A percentile compares a stretch with the other conserved stretches of the same genome.
Conservation (phyloP, 2,797 vertebrate species). For the Gymnodraco acuticeps region DNA sequence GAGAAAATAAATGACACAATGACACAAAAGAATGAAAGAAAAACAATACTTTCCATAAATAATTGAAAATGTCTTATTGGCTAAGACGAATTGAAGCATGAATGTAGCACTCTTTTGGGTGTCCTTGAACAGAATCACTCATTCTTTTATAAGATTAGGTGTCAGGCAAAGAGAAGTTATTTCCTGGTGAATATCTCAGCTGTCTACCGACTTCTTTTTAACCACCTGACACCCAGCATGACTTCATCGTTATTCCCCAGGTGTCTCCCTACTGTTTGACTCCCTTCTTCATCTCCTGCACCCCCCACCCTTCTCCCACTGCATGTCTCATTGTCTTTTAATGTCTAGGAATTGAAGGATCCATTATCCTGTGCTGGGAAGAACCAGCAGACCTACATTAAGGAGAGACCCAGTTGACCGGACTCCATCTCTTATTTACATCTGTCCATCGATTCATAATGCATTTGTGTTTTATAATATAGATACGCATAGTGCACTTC, state of each 20-base stretch:
- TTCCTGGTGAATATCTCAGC: background rate
- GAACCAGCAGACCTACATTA: conserved; percentile 15
- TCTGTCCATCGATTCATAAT: background rate
- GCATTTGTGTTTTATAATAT: background rate
- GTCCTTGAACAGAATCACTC: background rate
- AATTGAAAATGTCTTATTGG: background rate
- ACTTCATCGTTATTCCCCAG: background rate
- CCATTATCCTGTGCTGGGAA: conserved; percentile 19
- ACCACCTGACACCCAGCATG: conserved; percentile 11
- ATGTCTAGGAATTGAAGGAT: conserved; percentile 25
- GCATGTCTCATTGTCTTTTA: conserved; percentile 27
- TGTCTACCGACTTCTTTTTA: background rate
- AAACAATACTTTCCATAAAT: background rate
- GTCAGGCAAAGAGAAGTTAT: background rate
- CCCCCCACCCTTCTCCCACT: background rate
- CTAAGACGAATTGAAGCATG: background rate
- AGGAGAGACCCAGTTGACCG: conserved; percentile 7
- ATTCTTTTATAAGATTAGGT: background rate
- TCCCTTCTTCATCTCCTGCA: background rate
- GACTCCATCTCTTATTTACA: background rate
- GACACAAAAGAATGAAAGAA: background rate
- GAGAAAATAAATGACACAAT: background rate
- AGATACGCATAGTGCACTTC: no score
- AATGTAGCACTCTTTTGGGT: background rate
- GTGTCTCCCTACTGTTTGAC: conserved; percentile 11